Base-by-base conservation (phyloP, 1,140 invertebrate species). In the Drosophila elegans region DNA sequence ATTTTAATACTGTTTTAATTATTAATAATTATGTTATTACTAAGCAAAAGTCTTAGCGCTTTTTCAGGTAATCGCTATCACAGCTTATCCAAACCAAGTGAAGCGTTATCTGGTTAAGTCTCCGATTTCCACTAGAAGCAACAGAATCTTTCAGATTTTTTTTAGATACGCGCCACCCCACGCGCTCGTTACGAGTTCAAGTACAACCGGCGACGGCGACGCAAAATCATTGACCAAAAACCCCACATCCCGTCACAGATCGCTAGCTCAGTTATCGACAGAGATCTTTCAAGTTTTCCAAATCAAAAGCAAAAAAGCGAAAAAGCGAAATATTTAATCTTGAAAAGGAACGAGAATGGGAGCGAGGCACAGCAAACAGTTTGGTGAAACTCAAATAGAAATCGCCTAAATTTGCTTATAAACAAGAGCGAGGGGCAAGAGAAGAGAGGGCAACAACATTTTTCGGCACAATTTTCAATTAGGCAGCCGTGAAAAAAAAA, bases 381-480 rank as follows among this genome's bases (percentile, higher is more conserved):
- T 64, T 41, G 29, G 60, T 59, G 36, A 41, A 72, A 68, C 67
- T 69, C 42, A 75, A 59, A 63, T 38, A 76, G 53, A 74, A 67
- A 79, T 68, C 45, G 53, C 34, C 59, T 49, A 77, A 46, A 54
- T 57, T 74, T 79, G 62, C 73, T 41, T 57, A 77, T 68, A 77
- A 77, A 68, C 49, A 45, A 49, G 63, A 59, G 39, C 13, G 34
- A 27, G 13, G 59, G n/a, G 10, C 12, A 36, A 25, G 46, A 4
- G 6, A 12, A n/a, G 27, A 29, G 29, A 2, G 34, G 25, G 25
- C 49, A 72, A 81, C 59, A 74, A 48, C 61, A 74, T 75, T 86
- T 85, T 82, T 86, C 83, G 64, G 82, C 83, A 82, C 69, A 78
- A 86, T 88, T 86, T 86, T 88, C 82, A 88, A 82, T 86, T 86